Evolutionary conservation across 64 coral and sea anemone species (phyloP).

Genomic region (Dendronephthya gigantea): DNA sequence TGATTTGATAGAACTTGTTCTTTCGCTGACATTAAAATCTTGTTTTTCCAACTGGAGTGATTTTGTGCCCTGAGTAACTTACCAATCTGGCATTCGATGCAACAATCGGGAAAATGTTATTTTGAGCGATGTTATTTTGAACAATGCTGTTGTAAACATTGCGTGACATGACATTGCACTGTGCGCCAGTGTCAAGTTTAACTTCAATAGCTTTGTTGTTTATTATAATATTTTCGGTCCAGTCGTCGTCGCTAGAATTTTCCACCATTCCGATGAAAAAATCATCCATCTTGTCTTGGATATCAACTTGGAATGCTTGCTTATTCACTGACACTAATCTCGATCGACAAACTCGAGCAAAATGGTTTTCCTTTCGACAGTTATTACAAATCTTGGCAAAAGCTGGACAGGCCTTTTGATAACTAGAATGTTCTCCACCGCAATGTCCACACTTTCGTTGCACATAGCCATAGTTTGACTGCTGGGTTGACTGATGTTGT

Average conservation of each 20-base stretch:
- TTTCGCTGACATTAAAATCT: neutral
- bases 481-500: neutral
- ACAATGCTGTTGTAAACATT: neutral
- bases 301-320: neutral
- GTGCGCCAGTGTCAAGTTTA: neutral
- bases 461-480: no score
- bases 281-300: neutral
- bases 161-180: neutral
- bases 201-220: neutral
- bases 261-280: neutral
- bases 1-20: neutral
- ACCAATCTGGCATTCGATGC: neutral
- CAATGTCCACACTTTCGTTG: neutral
- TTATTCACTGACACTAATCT: neutral
- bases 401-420: neutral
- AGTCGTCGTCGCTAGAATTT: neutral
- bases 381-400: neutral
- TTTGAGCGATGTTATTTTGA: neutral
- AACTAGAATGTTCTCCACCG: neutral
- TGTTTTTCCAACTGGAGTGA: neutral
- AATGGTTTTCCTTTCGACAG: constrained; percentile 1
- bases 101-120: neutral
- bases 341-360: neutral
- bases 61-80: neutral
- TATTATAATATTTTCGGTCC: neutral